A percentile compares a stretch with the other conserved stretches of the same genome.
Conservation (phyloP, 2,113 vertebrate genomes). For the Gobius niger region DNA sequence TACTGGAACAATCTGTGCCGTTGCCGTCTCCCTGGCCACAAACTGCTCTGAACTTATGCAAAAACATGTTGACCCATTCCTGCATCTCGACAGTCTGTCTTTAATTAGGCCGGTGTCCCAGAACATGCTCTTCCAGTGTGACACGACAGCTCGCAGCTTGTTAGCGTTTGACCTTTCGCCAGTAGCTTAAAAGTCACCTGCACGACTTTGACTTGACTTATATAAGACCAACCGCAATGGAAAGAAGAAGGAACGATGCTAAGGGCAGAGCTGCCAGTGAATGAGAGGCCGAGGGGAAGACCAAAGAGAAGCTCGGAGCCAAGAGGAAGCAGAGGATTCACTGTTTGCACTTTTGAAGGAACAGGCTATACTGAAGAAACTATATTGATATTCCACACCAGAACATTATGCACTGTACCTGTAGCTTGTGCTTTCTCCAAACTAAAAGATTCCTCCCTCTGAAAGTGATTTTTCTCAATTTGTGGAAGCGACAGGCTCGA, state of each 20-base stretch:
- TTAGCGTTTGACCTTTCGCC: neutral
- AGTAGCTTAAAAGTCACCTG: neutral
- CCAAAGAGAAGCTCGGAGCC: too few relatives aligned
- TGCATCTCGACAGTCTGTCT: neutral
- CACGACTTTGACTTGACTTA: too few relatives aligned
- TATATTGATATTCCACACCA: neutral
- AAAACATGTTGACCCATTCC: neutral
- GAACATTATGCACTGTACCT: neutral
- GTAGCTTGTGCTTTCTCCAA: neutral
- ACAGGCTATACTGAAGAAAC: too few relatives aligned
- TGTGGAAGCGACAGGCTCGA: neutral
- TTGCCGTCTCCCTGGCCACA: neutral
- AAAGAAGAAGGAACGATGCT: too few relatives aligned
- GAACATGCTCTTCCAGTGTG: neutral
- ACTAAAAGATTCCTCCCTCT: neutral
- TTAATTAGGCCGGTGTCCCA: neutral
- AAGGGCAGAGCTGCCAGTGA: too few relatives aligned
- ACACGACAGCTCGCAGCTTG: neutral
- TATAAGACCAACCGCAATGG: too few relatives aligned
- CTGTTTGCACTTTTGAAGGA: too few relatives aligned
- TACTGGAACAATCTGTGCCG: neutral
- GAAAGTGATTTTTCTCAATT: constrained; percentile 4
- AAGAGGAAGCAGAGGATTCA: too few relatives aligned
- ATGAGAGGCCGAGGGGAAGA: too few relatives aligned
- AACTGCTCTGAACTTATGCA: neutral